These are phyloP conservation scores for Tenualosa ilisha DNA, from an alignment of 2,797 vertebrate genomes.

Conservation along the genomic window DNA sequence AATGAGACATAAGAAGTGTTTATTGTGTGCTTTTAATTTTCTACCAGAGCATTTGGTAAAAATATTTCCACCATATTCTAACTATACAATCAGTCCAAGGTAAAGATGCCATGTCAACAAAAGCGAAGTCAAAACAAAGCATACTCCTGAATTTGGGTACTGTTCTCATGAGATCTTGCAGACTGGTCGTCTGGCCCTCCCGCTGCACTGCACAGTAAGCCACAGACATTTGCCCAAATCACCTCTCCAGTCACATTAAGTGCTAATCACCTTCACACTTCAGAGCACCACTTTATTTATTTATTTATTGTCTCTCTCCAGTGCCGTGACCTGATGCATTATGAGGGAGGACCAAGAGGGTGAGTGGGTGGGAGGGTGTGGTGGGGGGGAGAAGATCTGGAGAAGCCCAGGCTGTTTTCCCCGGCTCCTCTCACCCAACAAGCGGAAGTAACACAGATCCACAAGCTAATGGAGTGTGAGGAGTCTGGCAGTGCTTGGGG, in stretches of 20 bases:
- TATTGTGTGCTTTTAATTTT: too few relatives aligned
- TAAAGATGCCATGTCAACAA: too few relatives aligned
- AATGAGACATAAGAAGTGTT: too few relatives aligned
- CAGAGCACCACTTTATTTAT: background rate
- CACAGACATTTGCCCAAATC: background rate
- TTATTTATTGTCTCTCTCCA: background rate
- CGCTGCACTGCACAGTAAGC: background rate
- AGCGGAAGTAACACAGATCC: slow-evolving; percentile 16
- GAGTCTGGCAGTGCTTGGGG: background rate
- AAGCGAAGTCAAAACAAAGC: background rate
- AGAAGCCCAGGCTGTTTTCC: slow-evolving; percentile 2
- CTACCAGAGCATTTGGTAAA: background rate
- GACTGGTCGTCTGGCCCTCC: background rate
- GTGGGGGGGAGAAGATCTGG: too few relatives aligned
- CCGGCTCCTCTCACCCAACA: background rate
- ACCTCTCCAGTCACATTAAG: background rate
- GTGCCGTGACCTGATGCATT: background rate
- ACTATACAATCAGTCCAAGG: too few relatives aligned
- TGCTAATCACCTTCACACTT: background rate
- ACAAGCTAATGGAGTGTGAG: slow-evolving; percentile 27
- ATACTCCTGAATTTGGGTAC: background rate
- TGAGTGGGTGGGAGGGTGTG: too few relatives aligned
- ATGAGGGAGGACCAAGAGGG: background rate
- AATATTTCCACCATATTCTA: background rate
- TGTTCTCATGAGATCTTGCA: background rate